phyloP scores from a whole-genome alignment of 2,797 vertebrate genomes.

The Pelobates cultripes region DNA sequence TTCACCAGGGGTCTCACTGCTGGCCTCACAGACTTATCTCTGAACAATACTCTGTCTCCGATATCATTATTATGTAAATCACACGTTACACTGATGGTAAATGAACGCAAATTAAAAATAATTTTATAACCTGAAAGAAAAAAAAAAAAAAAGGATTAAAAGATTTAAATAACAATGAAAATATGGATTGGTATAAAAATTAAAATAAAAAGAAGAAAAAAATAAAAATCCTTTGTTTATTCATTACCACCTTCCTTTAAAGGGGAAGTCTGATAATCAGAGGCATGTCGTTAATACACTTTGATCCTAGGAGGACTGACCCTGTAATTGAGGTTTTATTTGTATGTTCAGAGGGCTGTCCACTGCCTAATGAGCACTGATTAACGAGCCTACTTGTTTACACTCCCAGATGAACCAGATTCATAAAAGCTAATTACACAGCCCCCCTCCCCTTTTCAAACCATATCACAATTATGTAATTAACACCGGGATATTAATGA shows the following conservation, averaged over 20 bases:
- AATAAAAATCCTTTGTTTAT: no score
- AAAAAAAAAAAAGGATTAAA: no score
- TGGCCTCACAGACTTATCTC: no score
- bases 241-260: not conserved
- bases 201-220: no score
- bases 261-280: not conserved
- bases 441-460: conserved; percentile 34
- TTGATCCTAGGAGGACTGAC: not conserved
- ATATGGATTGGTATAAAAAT: no score
- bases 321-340: conserved; percentile 16
- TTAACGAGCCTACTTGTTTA: conserved; percentile 54
- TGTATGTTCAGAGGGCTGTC: conserved; percentile 38
- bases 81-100: no score
- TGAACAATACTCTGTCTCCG: no score
- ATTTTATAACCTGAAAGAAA: no score
- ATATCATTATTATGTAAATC: no score
- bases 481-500: conserved; percentile 50
- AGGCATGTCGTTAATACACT: not conserved
- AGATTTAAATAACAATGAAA: no score
- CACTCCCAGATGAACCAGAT: conserved; percentile 51
- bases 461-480: conserved; percentile 53
- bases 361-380: conserved; percentile 45
- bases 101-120: no score
- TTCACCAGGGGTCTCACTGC: no score
- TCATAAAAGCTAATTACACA: conserved; percentile 53